These are phyloP conservation scores for Brachyrhaphis roseni DNA, from an alignment of 2,797 vertebrate genomes.

Conservation along the genomic window DNA sequence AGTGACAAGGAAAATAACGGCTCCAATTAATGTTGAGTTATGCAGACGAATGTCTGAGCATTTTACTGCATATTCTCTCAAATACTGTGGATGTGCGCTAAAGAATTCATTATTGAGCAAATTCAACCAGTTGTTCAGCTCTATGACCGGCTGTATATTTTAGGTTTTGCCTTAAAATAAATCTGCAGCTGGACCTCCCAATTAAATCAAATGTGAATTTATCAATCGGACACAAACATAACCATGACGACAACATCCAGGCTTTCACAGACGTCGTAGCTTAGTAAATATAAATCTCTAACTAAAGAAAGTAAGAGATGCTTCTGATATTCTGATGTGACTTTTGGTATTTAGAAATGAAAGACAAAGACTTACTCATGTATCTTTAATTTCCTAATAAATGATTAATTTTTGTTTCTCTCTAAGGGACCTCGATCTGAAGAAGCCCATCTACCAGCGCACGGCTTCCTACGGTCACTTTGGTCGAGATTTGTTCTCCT, in stretches of 20 bases:
- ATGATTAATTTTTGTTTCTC: conserved; percentile 65
- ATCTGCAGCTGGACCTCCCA: not conserved
- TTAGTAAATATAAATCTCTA: not conserved
- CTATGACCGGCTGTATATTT: not conserved
- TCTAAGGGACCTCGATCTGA: conserved; percentile 95
- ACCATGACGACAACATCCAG: not conserved
- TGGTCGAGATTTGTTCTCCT: conserved; percentile 91
- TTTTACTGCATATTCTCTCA: not conserved
- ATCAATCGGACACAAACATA: not conserved
- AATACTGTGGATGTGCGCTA: not conserved
- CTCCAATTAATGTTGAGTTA: not conserved
- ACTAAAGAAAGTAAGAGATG: not conserved
- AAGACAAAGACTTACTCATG: not conserved
- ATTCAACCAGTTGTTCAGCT: not conserved
- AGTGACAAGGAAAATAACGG: not conserved
- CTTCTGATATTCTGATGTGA: not conserved
- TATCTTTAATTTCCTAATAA: not conserved
- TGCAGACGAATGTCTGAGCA: not conserved
- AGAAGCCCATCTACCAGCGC: conserved; percentile 95
- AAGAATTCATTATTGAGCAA: not conserved
- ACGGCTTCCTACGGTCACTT: conserved; percentile 97
- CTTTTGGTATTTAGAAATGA: not conserved
- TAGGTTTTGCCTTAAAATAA: not conserved
- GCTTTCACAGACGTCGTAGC: not conserved
- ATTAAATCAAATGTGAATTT: not conserved